Evolutionary conservation across 2,888 invertebrate species (phyloP), one percentile per base, ranked within the genome.

Genomic region (Halictus ligatus): DNA sequence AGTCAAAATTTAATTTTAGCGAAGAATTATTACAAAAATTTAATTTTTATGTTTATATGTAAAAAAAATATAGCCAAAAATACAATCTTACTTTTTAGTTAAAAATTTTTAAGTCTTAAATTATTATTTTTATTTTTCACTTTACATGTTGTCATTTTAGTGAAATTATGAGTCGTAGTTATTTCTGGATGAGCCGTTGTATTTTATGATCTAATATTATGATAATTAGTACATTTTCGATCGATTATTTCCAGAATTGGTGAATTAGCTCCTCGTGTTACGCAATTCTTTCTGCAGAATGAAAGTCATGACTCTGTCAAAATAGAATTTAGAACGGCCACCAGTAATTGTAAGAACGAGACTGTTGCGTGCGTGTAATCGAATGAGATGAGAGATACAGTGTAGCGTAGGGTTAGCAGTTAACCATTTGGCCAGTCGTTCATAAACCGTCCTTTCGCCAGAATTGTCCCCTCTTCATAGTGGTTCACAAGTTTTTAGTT

Each of bases 381-480:
- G n/a, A n/a, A 71, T 43, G 43, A 43, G 71, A 71, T 43, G 71
- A 40, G 43, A 43, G 43, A 43, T 71, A 5, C 6, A n/a, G n/a
- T 43, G 43, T 43, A 43, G 13, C 5, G 6, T n/a, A 40, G 40
- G 69, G 40, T 40, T 40, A 69, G 69, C 40, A n/a, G 40, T 43
- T 71, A n/a, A 43, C 40, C 43, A 71, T 35, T n/a, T 71, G 71
- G 40, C 18, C 71, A 43, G 71, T 71, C 71, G 40, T 43, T 43
- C 71, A 71, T 71, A 71, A 6, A 43, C 43, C 43, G 43, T 71
- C 21, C 71, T 71, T 71, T 71, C 71, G 71, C 12, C 71, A 21
- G 5, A 71, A n/a, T 43, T 43, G 12, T 21, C 13, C 43, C 13
- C 13, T 58, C 12, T 40, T 71, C 71, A 21, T 10, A 71, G 71